Percentiles rank a stretch among this genome's conserved stretches.
phyloP scores from a whole-genome alignment of 37 sponge, comb jelly and placozoan genomes.

The Geodia barretti region DNA sequence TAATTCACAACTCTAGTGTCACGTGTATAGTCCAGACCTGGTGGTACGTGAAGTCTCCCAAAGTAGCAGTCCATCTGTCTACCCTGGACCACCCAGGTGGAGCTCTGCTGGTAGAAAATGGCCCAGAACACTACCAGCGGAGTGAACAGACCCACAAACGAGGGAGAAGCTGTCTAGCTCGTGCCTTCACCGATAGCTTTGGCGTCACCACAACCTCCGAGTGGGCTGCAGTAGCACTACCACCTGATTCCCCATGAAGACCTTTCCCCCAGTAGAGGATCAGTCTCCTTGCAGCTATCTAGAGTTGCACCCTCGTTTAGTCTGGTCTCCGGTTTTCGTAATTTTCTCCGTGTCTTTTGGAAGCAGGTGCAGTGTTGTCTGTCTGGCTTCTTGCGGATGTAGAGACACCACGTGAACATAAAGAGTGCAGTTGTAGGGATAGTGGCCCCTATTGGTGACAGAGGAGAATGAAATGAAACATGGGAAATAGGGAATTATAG shows the following conservation, averaged over 20 bases:
- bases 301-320: not conserved
- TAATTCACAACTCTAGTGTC: too few species aligned
- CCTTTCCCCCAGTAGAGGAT: too few species aligned
- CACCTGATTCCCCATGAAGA: too few species aligned
- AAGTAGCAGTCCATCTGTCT: constrained; percentile 67
- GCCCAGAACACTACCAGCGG: constrained; percentile 77
- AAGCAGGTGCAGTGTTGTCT: not conserved
- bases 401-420: constrained; percentile 27
- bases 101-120: constrained; percentile 78
- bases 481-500: not conserved
- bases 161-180: constrained; percentile 23
- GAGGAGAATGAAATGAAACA: not conserved
- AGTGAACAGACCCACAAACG: constrained; percentile 48
- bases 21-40: constrained; percentile 62
- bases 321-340: not conserved
- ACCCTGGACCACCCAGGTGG: constrained; percentile 80
- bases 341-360: constrained; percentile 3
- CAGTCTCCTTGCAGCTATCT: too few species aligned
- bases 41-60: constrained; percentile 62
- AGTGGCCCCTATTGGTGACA: not conserved
- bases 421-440: constrained; percentile 6
- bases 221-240: not conserved
- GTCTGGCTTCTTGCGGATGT: constrained; percentile 50
- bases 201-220: not conserved
- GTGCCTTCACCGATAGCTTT: not conserved